Evolutionary conservation across 1,140 invertebrate species (phyloP).

Genomic region (Sinonovacula constricta): DNA sequence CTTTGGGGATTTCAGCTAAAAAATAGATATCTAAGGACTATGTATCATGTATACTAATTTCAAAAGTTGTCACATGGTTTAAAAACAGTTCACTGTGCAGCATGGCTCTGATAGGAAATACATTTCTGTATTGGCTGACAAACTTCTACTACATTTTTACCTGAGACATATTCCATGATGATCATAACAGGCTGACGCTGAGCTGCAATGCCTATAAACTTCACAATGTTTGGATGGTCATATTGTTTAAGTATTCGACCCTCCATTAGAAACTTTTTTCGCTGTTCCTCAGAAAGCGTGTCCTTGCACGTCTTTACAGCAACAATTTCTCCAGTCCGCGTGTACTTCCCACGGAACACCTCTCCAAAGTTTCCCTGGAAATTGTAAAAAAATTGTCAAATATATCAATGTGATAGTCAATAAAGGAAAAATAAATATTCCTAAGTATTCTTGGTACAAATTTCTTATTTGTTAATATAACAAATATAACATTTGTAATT

Average conservation of each 20-base stretch:
- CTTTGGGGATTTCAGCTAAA: too few relatives aligned
- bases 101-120: too few relatives aligned
- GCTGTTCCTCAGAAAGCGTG: conserved; percentile 96
- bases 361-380: conserved; percentile 97
- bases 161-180: conserved; percentile 97
- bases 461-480: too few relatives aligned
- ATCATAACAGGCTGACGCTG: conserved; percentile 99
- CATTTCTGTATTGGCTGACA: too few relatives aligned
- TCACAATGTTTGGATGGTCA: conserved; percentile 92
- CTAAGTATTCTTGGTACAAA: too few relatives aligned
- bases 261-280: conserved; percentile 97
- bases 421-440: background rate
- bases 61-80: too few relatives aligned
- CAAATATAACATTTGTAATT: too few relatives aligned
- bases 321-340: conserved; percentile 87
- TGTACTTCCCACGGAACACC: conserved; percentile 94
- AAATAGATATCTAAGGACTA: too few relatives aligned
- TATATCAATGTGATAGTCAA: background rate
- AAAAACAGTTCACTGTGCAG: too few relatives aligned
- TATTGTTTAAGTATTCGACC: conserved; percentile 97
- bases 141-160: too few relatives aligned
- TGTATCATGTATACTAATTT: too few relatives aligned
- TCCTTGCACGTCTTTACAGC: conserved; percentile 96
- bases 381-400: background rate
- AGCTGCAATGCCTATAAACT: conserved; percentile 98